Conservation (phyloP, 2,113 vertebrate genomes). For the Pristiophorus japonicus region DNA sequence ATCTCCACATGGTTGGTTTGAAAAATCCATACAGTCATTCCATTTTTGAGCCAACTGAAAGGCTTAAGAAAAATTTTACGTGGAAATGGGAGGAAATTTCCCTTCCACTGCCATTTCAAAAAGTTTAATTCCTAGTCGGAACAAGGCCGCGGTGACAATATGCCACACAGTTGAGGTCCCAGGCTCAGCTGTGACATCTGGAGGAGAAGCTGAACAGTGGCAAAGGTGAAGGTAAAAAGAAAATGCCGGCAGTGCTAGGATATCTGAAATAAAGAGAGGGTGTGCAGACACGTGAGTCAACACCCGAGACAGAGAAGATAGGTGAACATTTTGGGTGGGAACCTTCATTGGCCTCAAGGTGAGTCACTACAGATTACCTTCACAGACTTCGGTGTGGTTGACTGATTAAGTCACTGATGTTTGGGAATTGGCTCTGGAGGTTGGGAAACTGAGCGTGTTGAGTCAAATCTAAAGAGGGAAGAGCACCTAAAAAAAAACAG, state of each 20-base stretch:
- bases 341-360: not conserved
- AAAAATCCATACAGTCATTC: not conserved
- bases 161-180: not conserved
- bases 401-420: not conserved
- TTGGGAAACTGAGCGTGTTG: not conserved
- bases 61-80: not conserved
- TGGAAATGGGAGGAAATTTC: not conserved
- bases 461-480: not conserved
- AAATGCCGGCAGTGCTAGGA: not conserved
- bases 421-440: not conserved
- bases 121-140: not conserved
- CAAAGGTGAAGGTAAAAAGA: not conserved
- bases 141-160: not conserved
- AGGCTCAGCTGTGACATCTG: not conserved
- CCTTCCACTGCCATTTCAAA: not conserved
- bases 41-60: not conserved
- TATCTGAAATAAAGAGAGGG: not conserved
- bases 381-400: not conserved
- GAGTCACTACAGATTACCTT: not conserved
- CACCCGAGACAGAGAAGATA: not conserved
- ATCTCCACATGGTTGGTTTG: not conserved
- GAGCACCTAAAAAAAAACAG: not conserved
- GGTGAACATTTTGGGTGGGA: not conserved
- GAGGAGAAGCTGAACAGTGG: not conserved
- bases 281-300: not conserved